Percentiles rank a stretch among this genome's conserved stretches.
Evolutionary conservation across 2,113 vertebrate species (phyloP).

Genomic region (Vidua macroura): DNA sequence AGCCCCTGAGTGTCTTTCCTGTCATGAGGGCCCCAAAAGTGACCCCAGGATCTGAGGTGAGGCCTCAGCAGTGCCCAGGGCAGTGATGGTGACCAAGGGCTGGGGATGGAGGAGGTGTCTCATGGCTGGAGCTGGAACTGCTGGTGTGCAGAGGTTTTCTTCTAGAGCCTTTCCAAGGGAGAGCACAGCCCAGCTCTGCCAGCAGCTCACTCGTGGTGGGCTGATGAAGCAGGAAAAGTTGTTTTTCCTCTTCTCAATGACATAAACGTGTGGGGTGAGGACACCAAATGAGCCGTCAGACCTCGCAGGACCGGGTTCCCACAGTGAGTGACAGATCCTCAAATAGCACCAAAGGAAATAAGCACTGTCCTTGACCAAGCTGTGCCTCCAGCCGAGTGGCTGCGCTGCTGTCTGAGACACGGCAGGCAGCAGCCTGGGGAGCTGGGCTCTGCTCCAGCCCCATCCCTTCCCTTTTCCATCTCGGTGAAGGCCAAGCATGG

Average conservation of each 20-base stretch:
- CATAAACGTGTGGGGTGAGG: not conserved
- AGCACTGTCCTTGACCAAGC: not conserved
- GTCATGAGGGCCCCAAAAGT: not conserved
- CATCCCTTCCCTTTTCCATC: not conserved
- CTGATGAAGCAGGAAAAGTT: constrained; percentile 39
- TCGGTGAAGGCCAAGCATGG: rapidly evolving
- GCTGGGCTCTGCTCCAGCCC: not conserved
- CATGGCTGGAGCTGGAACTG: not conserved
- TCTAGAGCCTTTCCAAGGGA: not conserved
- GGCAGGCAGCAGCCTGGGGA: not conserved
- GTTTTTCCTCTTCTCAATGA: constrained; percentile 20
- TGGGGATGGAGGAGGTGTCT: not conserved
- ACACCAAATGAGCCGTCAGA: not conserved
- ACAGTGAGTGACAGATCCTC: not conserved
- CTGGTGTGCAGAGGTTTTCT: not conserved
- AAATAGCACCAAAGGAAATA: not conserved
- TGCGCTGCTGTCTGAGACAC: not conserved
- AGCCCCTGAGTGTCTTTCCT: not conserved
- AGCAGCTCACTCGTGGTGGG: rapidly evolving
- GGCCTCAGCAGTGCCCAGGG: not conserved
- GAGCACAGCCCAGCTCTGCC: not conserved
- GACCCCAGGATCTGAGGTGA: not conserved
- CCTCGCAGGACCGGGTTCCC: not conserved
- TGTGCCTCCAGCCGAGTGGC: not conserved
- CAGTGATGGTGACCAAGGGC: not conserved